A percentile compares a stretch with the other conserved stretches of the same genome.
Conservation (phyloP, 1,140 invertebrate genomes). For the Lerema accius region DNA sequence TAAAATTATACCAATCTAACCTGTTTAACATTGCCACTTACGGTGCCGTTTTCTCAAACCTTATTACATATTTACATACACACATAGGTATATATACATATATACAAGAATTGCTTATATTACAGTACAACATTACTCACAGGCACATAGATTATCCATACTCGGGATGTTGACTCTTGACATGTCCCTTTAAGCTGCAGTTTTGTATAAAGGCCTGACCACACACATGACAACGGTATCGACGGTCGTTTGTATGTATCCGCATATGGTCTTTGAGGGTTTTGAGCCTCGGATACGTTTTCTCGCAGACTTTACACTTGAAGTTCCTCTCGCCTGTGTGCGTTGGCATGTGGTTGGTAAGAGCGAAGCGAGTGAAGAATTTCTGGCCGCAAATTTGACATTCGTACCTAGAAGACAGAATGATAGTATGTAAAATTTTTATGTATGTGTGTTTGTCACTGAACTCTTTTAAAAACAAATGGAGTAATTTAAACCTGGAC, state of each 20-base stretch:
- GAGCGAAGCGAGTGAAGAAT: conserved; percentile 87
- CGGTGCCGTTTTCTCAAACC: too few relatives aligned
- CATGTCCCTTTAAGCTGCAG: conserved; percentile 66
- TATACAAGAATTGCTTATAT: too few relatives aligned
- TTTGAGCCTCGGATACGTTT: conserved; percentile 86
- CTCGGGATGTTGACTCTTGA: conserved; percentile 66
- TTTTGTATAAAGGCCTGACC: conserved; percentile 76
- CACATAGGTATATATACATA: too few relatives aligned
- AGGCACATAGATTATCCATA: conserved; percentile 57
- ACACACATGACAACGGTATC: conserved; percentile 63
- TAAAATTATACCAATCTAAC: too few relatives aligned
- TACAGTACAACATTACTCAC: too few relatives aligned
- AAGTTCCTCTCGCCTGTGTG: conserved; percentile 86
- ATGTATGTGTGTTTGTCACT: too few relatives aligned
- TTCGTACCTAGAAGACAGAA: conserved; percentile 62
- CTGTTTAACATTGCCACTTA: too few relatives aligned
- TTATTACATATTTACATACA: too few relatives aligned
- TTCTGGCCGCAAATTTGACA: conserved; percentile 83
- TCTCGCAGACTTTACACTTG: conserved; percentile 84
- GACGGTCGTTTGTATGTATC: conserved; percentile 77
- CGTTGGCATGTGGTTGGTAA: conserved; percentile 87
- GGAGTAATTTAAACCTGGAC: too few relatives aligned
- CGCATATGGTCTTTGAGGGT: conserved; percentile 88
- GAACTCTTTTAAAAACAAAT: too few relatives aligned
- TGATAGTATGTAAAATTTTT: too few relatives aligned